A percentile compares a stretch with the other conserved stretches of the same genome.
Conservation (phyloP, 2,797 vertebrate genomes). For the Columba guinea region DNA sequence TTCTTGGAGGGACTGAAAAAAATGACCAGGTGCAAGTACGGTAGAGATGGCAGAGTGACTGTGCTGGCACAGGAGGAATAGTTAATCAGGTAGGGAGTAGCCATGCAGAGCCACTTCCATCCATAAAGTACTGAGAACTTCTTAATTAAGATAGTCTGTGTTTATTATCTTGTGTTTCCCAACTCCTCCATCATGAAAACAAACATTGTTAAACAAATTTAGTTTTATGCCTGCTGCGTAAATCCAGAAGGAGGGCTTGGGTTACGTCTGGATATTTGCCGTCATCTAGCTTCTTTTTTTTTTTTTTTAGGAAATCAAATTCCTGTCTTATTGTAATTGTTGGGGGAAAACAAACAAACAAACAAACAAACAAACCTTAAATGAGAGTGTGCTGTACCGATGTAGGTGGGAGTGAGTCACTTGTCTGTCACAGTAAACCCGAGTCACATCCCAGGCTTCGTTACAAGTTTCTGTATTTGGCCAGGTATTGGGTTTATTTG, state of each 20-base stretch:
- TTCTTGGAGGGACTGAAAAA: background rate
- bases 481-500: background rate
- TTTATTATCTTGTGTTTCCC: background rate
- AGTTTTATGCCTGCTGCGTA: background rate
- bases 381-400: background rate
- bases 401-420: background rate
- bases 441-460: background rate
- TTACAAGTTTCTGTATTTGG: background rate
- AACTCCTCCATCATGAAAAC: background rate
- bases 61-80: background rate
- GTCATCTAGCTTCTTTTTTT: background rate
- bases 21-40: background rate
- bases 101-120: background rate
- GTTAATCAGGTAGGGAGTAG: background rate
- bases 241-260: background rate
- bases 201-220: background rate
- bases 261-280: background rate
- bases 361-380: background rate
- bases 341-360: background rate
- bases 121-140: background rate
- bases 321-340: background rate
- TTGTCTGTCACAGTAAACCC: background rate
- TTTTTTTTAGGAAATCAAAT: background rate
- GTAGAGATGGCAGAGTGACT: rapidly evolving
- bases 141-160: background rate